Conservation (phyloP, 2,113 vertebrate species). For the Tenebrosternarchus preto region DNA sequence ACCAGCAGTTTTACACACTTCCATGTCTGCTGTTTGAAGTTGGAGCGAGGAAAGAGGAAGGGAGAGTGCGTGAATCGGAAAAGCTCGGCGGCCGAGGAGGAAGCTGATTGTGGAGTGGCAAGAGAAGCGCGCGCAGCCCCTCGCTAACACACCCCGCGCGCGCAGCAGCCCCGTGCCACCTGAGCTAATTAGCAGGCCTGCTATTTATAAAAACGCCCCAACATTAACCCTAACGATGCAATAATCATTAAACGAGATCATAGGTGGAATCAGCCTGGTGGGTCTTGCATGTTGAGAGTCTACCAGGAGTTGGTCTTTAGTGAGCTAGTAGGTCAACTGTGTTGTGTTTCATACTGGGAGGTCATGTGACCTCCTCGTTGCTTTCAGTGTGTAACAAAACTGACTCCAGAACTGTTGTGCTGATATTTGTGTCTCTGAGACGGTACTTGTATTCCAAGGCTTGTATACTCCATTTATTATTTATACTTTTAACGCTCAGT, state of each 20-base stretch:
- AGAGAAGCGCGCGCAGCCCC: conserved; percentile 10
- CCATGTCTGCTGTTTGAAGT: background rate
- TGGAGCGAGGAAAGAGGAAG: background rate
- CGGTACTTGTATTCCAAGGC: too few species aligned
- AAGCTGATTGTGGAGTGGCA: too few species aligned
- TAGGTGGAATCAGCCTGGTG: conserved; percentile 3
- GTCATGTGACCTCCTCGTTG: too few species aligned
- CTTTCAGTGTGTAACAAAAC: too few species aligned
- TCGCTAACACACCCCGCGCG: background rate
- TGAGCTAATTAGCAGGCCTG: background rate
- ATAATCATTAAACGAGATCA: background rate
- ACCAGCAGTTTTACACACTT: background rate
- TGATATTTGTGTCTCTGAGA: too few species aligned
- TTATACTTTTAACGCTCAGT: too few species aligned
- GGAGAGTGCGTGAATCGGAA: background rate
- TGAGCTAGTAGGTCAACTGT: background rate
- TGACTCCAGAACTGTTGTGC: too few species aligned
- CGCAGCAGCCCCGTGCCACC: background rate
- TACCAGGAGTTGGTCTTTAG: background rate
- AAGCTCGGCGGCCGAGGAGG: too few species aligned
- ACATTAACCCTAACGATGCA: conserved; percentile 16
- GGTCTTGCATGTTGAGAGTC: conserved; percentile 11
- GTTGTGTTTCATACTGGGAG: background rate
- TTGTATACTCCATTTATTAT: too few species aligned
- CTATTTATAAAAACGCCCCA: background rate